phyloP scores from a whole-genome alignment of 2,797 vertebrate genomes.

The Dipus sagitta region DNA sequence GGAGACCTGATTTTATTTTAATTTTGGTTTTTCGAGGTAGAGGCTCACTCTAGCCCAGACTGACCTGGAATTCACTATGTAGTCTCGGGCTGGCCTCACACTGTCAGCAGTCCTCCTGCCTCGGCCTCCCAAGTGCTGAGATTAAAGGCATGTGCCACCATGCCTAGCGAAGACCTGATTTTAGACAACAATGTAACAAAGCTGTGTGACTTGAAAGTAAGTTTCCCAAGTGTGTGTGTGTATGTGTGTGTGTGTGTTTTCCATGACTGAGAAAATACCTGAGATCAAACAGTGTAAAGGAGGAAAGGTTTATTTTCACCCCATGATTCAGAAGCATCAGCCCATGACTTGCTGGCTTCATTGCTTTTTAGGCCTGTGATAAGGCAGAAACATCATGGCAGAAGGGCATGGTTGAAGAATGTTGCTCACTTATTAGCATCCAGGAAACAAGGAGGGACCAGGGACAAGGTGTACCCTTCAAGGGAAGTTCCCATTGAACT shows the following conservation, averaged over 20 bases:
- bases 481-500: background rate
- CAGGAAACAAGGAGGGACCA: background rate
- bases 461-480: background rate
- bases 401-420: background rate
- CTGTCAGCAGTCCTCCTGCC: no score
- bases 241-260: background rate
- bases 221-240: background rate
- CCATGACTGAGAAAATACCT: background rate
- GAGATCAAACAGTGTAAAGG: background rate
- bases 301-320: background rate
- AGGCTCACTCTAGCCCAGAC: no score
- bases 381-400: background rate
- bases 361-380: background rate
- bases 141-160: no score
- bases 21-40: no score
- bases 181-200: conserved; percentile 9
- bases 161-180: background rate
- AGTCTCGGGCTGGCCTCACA: no score
- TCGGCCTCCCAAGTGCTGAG: no score
- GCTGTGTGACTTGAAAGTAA: background rate
- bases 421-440: background rate
- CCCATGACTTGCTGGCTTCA: background rate
- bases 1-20: no score
- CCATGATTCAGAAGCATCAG: background rate
- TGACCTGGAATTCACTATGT: no score